A percentile compares a stretch with the other conserved stretches of the same genome.
These are phyloP conservation scores for Dynastes hyllus DNA, from an alignment of 2,888 invertebrate species.

Conservation along the genomic window DNA sequence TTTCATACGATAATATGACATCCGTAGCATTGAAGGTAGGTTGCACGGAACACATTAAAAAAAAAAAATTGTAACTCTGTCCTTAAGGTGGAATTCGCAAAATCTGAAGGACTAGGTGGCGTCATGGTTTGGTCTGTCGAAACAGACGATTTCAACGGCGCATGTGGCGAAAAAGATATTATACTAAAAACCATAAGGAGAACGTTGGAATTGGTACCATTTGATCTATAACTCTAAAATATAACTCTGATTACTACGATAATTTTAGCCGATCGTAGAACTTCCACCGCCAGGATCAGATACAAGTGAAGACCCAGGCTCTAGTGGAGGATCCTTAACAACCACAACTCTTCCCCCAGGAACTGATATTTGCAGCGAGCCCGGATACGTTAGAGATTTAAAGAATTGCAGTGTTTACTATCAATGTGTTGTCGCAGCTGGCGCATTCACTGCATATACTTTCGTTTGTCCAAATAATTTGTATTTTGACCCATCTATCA, in stretches of 20 bases:
- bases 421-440: conserved; percentile 63
- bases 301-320: background rate
- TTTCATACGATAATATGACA: conserved; percentile 68
- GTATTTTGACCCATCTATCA: conserved; percentile 21
- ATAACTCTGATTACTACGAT: background rate
- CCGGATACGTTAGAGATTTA: conserved; percentile 71
- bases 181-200: conserved; percentile 76
- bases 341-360: conserved; percentile 72
- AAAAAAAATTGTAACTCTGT: background rate
- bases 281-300: background rate
- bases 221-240: background rate
- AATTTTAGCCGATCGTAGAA: background rate
- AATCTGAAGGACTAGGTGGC: conserved; percentile 73
- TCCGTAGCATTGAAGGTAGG: conserved; percentile 67
- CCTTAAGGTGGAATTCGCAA: conserved; percentile 69
- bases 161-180: conserved; percentile 76
- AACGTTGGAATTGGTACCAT: conserved; percentile 61
- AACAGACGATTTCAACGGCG: conserved; percentile 82
- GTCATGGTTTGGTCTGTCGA: conserved; percentile 88
- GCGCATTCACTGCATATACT: conserved; percentile 1
- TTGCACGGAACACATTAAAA: no score
- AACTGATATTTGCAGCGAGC: background rate
- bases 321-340: conserved; percentile 65
- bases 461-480: conserved; percentile 13
- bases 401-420: conserved; percentile 70